These are phyloP conservation scores for Pipistrellus nathusii DNA, from an alignment of 2,797 vertebrate species.

Conservation along the genomic window DNA sequence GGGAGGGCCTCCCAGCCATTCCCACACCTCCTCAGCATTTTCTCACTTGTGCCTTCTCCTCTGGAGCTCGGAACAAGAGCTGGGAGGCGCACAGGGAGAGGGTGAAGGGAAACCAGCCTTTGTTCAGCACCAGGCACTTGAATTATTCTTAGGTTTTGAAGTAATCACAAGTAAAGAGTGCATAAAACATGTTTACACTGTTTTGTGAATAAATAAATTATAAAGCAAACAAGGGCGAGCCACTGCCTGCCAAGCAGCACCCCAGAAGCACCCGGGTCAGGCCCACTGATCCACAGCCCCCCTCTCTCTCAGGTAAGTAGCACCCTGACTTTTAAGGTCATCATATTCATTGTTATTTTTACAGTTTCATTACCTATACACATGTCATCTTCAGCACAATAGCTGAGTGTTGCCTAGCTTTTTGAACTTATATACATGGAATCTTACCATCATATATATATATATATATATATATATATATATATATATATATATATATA, in stretches of 20 bases:
- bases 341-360: neutral
- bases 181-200: neutral
- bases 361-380: neutral
- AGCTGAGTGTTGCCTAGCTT: neutral
- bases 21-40: neutral
- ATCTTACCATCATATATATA: neutral
- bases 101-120: neutral
- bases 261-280: neutral
- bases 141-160: constrained; percentile 17
- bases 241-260: neutral
- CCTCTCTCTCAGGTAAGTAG: neutral
- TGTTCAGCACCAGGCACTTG: neutral
- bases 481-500: too few relatives aligned
- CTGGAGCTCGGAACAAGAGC: neutral
- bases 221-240: neutral
- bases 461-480: too few relatives aligned
- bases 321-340: neutral
- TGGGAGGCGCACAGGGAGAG: neutral
- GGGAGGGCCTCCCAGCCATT: neutral
- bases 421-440: neutral
- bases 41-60: neutral
- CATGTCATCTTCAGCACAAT: neutral
- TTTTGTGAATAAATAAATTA: neutral
- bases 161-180: neutral
- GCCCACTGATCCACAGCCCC: rapidly evolving